A percentile compares a stretch with the other conserved stretches of the same genome.
Conservation (phyloP, 2,888 invertebrate genomes). For the Gastracanthus pulcherrimus region DNA sequence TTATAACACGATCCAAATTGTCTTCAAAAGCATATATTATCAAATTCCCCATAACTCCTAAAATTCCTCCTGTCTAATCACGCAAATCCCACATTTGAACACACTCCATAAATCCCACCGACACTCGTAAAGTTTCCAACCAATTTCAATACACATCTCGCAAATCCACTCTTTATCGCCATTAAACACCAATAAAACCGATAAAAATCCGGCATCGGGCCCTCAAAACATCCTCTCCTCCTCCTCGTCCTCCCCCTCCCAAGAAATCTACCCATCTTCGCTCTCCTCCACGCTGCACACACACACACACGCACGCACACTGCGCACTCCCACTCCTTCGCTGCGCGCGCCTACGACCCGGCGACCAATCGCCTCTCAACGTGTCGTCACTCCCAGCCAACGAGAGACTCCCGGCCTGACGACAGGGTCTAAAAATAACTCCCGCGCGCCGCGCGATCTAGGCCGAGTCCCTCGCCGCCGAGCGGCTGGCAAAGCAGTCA, state of each 20-base stretch:
- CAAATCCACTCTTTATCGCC: not conserved
- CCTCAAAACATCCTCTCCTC: not conserved
- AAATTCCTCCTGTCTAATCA: too few species aligned
- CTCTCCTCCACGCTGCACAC: not conserved
- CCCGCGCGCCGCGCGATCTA: constrained; percentile 68
- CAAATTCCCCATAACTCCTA: too few species aligned
- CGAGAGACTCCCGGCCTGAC: constrained; percentile 66
- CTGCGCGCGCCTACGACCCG: not conserved
- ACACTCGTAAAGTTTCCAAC: too few species aligned
- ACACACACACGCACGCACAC: not conserved
- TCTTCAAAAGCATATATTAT: too few species aligned
- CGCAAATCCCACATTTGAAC: too few species aligned
- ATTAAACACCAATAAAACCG: not conserved
- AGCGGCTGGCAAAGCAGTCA: constrained; percentile 64
- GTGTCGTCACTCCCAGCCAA: constrained; percentile 71
- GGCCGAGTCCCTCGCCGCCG: constrained; percentile 72
- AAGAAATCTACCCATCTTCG: not conserved
- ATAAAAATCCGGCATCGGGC: not conserved
- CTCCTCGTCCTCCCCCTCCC: not conserved
- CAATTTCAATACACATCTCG: not conserved
- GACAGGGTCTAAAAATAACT: constrained; percentile 75
- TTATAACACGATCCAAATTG: too few species aligned
- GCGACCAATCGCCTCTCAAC: not conserved
- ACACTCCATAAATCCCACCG: too few species aligned
- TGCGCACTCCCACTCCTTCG: not conserved